Evolutionary conservation across 1,140 invertebrate genomes (phyloP).

Genomic region (Latrodectus geometricus): DNA sequence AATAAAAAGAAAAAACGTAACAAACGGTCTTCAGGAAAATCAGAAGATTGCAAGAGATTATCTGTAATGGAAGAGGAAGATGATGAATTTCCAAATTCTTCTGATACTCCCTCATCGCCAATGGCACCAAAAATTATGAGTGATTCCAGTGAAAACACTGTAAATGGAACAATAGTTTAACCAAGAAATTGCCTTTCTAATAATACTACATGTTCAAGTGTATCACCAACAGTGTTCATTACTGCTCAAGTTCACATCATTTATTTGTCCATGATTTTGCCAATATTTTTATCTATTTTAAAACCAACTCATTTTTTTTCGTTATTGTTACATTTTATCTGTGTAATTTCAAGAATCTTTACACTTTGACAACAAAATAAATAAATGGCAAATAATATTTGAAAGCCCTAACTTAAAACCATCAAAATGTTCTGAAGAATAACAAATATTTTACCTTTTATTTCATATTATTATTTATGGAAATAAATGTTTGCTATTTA

Average conservation of each 20-base stretch:
- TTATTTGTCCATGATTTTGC: not conserved
- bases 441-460: too few species aligned
- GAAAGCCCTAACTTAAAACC: too few species aligned
- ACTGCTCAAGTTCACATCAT: not conserved
- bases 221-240: not conserved
- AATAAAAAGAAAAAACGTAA: constrained; percentile 42
- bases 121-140: constrained; percentile 1
- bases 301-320: not conserved
- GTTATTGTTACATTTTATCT: too few species aligned
- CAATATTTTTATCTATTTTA: not conserved
- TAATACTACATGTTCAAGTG: not conserved
- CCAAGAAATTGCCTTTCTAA: constrained; percentile 10
- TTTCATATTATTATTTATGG: too few species aligned
- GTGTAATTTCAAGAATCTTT: too few species aligned
- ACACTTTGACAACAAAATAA: too few species aligned
- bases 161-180: constrained; percentile 24
- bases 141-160: constrained; percentile 7
- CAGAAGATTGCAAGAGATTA: constrained; percentile 29
- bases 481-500: too few species aligned
- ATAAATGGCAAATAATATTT: too few species aligned
- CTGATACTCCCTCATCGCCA: constrained; percentile 15
- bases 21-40: constrained; percentile 4
- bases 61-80: constrained; percentile 54
- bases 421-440: too few species aligned
- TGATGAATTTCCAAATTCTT: constrained; percentile 30